Percentiles rank a stretch among this genome's conserved stretches.
These are phyloP conservation scores for Corythoichthys haematopterus DNA, from an alignment of 2,113 vertebrate genomes.

Conservation along the genomic window DNA sequence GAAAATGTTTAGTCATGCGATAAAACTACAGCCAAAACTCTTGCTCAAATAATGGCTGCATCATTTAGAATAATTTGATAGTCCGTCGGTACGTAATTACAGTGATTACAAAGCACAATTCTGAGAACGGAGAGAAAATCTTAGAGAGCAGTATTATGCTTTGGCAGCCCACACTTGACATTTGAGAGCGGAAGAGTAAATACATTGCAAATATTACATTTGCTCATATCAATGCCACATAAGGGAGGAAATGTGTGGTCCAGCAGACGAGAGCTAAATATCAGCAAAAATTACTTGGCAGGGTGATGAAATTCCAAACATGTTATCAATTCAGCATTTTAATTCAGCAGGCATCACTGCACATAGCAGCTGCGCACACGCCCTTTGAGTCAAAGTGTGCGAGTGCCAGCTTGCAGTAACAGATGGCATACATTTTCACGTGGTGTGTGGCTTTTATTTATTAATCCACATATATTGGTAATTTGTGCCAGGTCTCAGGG, in stretches of 20 bases:
- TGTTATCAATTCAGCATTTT: slow-evolving; percentile 1
- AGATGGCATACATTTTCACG: neutral
- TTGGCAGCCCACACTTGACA: neutral
- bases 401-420: slow-evolving; percentile 1
- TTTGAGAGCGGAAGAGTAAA: neutral
- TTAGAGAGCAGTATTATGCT: neutral
- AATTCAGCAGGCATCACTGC: neutral
- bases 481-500: neutral
- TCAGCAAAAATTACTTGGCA: neutral
- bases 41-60: neutral
- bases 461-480: neutral
- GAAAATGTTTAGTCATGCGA: neutral
- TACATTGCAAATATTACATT: neutral
- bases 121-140: neutral
- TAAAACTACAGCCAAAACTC: neutral
- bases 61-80: neutral
- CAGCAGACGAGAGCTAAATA: neutral
- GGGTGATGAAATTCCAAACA: neutral
- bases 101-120: slow-evolving; percentile 1
- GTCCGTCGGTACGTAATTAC: neutral
- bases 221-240: neutral
- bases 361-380: neutral
- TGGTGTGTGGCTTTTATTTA: neutral
- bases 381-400: neutral
- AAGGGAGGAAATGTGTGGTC: neutral